These are phyloP conservation scores for Sciurus vulgaris DNA, from an alignment of 2,797 vertebrate species.

Conservation along the genomic window DNA sequence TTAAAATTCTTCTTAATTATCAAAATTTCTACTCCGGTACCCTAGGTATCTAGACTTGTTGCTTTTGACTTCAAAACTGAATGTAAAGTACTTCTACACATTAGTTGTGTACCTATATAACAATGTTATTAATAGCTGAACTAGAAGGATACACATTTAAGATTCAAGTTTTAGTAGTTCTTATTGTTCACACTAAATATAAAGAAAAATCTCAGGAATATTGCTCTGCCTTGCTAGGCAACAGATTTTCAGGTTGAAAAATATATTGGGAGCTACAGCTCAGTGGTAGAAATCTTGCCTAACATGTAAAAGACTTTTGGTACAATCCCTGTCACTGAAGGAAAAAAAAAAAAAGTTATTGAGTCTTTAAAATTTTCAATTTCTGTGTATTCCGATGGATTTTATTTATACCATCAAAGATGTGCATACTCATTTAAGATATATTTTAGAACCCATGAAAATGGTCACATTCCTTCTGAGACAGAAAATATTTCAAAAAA, in stretches of 20 bases:
- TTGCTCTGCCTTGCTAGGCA: neutral
- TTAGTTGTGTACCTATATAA: neutral
- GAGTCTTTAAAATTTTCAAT: neutral
- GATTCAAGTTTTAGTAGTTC: neutral
- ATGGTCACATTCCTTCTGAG: neutral
- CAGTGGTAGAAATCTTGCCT: neutral
- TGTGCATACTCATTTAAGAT: neutral
- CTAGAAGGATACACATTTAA: neutral
- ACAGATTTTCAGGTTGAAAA: neutral
- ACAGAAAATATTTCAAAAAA: neutral
- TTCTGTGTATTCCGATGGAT: neutral
- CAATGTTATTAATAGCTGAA: neutral
- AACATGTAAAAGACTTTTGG: neutral
- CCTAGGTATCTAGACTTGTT: neutral
- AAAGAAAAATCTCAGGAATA: neutral
- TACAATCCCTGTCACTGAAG: neutral
- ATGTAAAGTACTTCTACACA: neutral
- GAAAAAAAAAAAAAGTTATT: neutral
- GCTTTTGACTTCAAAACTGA: neutral
- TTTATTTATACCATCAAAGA: conserved; percentile 12
- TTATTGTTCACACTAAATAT: neutral
- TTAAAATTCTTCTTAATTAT: neutral
- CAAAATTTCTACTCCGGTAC: neutral
- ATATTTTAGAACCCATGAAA: neutral
- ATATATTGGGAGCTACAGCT: fast-evolving